These are phyloP conservation scores for Clarias fuscus DNA, from an alignment of 2,797 vertebrate species.

Conservation along the genomic window DNA sequence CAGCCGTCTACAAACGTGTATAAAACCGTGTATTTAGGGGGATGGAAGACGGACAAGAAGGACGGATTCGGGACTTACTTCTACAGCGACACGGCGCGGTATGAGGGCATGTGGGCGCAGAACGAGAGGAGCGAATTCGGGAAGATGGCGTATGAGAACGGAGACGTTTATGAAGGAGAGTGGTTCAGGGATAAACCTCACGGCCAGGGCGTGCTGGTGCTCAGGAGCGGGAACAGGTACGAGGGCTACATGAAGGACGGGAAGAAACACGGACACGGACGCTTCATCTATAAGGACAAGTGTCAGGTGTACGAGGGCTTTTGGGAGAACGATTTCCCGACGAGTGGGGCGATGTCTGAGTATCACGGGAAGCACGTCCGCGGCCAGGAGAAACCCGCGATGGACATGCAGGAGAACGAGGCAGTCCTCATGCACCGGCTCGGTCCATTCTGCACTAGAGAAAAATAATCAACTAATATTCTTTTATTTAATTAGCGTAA, in stretches of 20 bases:
- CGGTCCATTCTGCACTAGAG: not conserved
- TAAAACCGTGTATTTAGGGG: slow-evolving; percentile 79
- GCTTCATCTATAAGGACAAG: slow-evolving; percentile 77
- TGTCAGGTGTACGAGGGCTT: slow-evolving; percentile 85
- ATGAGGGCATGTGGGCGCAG: slow-evolving; percentile 85
- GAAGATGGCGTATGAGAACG: slow-evolving; percentile 77
- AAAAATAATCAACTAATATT: no score
- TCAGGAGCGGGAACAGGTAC: slow-evolving; percentile 82
- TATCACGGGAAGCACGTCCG: slow-evolving; percentile 54
- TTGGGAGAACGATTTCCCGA: slow-evolving; percentile 82
- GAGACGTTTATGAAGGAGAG: slow-evolving; percentile 86
- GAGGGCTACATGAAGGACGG: slow-evolving; percentile 86
- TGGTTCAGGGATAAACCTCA: slow-evolving; percentile 77
- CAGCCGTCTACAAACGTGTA: slow-evolving; percentile 71
- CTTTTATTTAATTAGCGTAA: no score
- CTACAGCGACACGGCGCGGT: slow-evolving; percentile 70
- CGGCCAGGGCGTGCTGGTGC: slow-evolving; percentile 78
- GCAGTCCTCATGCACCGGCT: slow-evolving; percentile 76
- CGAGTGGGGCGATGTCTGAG: slow-evolving; percentile 83
- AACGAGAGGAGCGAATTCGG: slow-evolving; percentile 83
- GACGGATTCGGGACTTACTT: slow-evolving; percentile 58
- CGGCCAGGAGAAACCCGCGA: slow-evolving; percentile 22
- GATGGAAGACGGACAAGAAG: slow-evolving; percentile 82
- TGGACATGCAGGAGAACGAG: slow-evolving; percentile 75
- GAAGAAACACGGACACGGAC: slow-evolving; percentile 82